These are phyloP conservation scores for Carterocephalus palaemon DNA, from an alignment of 2,888 invertebrate species.

Conservation along the genomic window DNA sequence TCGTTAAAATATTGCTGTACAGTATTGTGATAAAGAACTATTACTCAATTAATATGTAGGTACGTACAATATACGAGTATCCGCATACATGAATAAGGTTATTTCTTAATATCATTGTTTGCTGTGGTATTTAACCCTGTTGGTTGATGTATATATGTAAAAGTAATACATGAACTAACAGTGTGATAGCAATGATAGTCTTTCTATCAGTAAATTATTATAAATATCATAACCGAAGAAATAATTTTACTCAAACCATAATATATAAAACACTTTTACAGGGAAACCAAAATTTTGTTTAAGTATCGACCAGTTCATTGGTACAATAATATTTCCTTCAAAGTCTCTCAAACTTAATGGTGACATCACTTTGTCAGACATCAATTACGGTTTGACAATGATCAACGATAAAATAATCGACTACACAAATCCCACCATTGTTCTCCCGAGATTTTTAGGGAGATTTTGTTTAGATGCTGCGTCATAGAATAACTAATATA, in stretches of 20 bases:
- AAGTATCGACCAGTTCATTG: conserved; percentile 31
- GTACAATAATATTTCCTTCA: conserved; percentile 68
- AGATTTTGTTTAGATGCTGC: neutral
- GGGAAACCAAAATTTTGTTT: no score
- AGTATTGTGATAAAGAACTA: no score
- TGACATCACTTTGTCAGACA: conserved; percentile 73
- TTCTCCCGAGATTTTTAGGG: neutral
- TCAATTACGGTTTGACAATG: conserved; percentile 71
- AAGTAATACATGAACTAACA: no score
- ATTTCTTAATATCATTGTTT: no score
- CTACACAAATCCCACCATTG: conserved; percentile 37
- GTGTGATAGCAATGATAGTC: neutral
- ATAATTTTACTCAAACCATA: no score
- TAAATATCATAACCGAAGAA: neutral
- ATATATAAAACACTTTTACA: no score
- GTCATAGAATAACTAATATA: neutral
- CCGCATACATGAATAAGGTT: no score
- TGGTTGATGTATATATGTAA: no score
- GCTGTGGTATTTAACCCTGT: no score
- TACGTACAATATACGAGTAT: no score
- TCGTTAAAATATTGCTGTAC: no score
- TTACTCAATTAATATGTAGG: no score
- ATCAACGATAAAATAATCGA: conserved; percentile 61
- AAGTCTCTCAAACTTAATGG: conserved; percentile 62
- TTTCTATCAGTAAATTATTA: neutral